A percentile compares a stretch with the other conserved stretches of the same genome.
These are phyloP conservation scores for Eueremaeus valkanovi DNA, from an alignment of 2,888 invertebrate genomes.

Conservation along the genomic window DNA sequence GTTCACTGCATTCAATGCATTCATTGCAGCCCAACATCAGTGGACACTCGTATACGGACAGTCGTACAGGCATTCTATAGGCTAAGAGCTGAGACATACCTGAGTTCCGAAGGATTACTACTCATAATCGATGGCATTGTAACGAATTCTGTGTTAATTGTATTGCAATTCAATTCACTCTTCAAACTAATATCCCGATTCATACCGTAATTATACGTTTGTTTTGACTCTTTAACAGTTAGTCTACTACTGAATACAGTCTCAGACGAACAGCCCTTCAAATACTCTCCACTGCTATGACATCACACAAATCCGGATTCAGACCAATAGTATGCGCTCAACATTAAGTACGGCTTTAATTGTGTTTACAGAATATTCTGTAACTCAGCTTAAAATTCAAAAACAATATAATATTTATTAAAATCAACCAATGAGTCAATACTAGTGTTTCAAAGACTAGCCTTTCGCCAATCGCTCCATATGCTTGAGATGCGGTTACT, in stretches of 20 bases:
- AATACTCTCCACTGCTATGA: neutral
- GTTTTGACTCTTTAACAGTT: neutral
- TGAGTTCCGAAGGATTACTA: conserved; percentile 11
- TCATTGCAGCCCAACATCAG: neutral
- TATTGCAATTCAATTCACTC: neutral
- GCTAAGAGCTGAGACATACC: conserved; percentile 3
- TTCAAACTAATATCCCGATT: neutral
- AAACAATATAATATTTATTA: too few species aligned
- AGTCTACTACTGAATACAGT: neutral
- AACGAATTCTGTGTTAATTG: neutral
- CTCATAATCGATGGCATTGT: conserved; percentile 19
- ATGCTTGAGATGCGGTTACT: too few species aligned
- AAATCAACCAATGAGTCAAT: too few species aligned
- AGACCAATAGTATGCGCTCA: too few species aligned
- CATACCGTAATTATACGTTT: conserved; percentile 12
- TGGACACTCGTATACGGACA: neutral
- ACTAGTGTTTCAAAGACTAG: too few species aligned
- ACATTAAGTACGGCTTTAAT: too few species aligned
- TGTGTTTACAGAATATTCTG: too few species aligned
- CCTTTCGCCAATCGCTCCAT: too few species aligned
- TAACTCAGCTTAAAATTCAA: too few species aligned
- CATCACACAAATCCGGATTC: neutral
- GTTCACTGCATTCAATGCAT: too few species aligned
- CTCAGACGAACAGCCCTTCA: neutral
- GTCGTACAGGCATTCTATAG: neutral